Percentiles rank a stretch among this genome's conserved stretches.
Conservation (phyloP, 2,797 vertebrate species). For the Synanceia verrucosa region DNA sequence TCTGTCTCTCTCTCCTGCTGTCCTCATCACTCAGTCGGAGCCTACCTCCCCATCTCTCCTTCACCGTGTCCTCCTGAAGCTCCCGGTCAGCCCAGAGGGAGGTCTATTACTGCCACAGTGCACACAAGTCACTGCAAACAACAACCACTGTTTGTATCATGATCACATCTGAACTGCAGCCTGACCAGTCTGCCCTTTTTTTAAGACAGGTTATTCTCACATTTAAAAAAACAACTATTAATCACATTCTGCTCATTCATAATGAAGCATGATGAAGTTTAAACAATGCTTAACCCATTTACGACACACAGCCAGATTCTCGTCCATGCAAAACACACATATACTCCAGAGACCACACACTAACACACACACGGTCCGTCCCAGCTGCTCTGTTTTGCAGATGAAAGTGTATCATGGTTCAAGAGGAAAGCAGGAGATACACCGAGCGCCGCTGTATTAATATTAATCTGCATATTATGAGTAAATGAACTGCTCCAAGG, state of each 20-base stretch:
- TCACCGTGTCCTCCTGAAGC: slow-evolving; percentile 45
- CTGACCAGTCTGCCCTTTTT: not conserved
- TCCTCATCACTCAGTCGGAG: slow-evolving; percentile 60
- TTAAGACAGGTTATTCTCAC: not conserved
- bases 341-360: slow-evolving; percentile 44
- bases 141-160: not conserved
- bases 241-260: not conserved
- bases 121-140: slow-evolving; percentile 20
- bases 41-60: slow-evolving; percentile 44
- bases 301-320: too few relatives aligned
- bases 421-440: slow-evolving; percentile 48
- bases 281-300: slow-evolving; percentile 7
- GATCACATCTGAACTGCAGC: slow-evolving; percentile 1
- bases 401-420: slow-evolving; percentile 54
- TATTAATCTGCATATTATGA: slow-evolving; percentile 57
- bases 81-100: slow-evolving; percentile 33
- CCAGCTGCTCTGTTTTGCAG: slow-evolving; percentile 62
- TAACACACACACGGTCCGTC: slow-evolving; percentile 33
- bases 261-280: not conserved
- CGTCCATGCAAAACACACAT: too few relatives aligned
- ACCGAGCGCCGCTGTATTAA: slow-evolving; percentile 62
- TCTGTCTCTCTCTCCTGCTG: slow-evolving; percentile 48
- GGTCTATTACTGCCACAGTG: slow-evolving; percentile 26
- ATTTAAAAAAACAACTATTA: not conserved
- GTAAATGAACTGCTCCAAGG: slow-evolving; percentile 64